phyloP scores from a whole-genome alignment of 2,888 invertebrate species.

The Drosophila pseudotakahashii region DNA sequence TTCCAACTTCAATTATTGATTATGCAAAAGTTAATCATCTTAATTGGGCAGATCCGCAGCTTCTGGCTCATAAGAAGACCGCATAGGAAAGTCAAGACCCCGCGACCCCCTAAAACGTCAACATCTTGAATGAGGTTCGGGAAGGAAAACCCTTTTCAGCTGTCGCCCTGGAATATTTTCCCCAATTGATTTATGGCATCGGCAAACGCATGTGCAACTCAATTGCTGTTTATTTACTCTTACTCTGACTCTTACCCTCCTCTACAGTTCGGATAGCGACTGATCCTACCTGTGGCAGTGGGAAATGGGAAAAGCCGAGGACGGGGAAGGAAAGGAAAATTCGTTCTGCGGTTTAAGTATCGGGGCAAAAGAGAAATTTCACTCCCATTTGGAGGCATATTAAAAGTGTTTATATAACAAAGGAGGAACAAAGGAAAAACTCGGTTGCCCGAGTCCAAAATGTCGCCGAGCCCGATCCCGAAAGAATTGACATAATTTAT shows the following conservation, averaged over 20 bases:
- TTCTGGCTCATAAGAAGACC: constrained; percentile 9
- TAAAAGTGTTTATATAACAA: constrained; percentile 57
- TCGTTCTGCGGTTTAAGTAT: constrained; percentile 80
- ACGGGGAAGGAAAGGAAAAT: constrained; percentile 50
- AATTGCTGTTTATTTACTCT: constrained; percentile 75
- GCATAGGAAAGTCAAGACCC: constrained; percentile 20
- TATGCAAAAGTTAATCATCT: constrained; percentile 73
- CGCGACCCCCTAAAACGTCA: constrained; percentile 17
- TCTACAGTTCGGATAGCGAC: neutral
- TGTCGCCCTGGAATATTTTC: constrained; percentile 68
- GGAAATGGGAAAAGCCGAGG: constrained; percentile 3
- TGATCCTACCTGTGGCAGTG: constrained; percentile 51
- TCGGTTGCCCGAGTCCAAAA: constrained; percentile 52
- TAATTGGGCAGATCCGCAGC: constrained; percentile 54
- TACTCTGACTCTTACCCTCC: constrained; percentile 26
- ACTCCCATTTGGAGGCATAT: constrained; percentile 69
- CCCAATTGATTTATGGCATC: constrained; percentile 78
- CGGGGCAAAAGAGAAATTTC: constrained; percentile 63
- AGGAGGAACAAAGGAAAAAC: constrained; percentile 52
- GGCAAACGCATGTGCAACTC: constrained; percentile 73
- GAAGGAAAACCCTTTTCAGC: constrained; percentile 79
- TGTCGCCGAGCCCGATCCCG: constrained; percentile 67
- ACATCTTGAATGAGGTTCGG: constrained; percentile 35
- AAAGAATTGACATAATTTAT: constrained; percentile 81
- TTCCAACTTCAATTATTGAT: constrained; percentile 35